A percentile compares a stretch with the other conserved stretches of the same genome.
Conservation (phyloP, 1,140 invertebrate species). For the Grapholita molesta region DNA sequence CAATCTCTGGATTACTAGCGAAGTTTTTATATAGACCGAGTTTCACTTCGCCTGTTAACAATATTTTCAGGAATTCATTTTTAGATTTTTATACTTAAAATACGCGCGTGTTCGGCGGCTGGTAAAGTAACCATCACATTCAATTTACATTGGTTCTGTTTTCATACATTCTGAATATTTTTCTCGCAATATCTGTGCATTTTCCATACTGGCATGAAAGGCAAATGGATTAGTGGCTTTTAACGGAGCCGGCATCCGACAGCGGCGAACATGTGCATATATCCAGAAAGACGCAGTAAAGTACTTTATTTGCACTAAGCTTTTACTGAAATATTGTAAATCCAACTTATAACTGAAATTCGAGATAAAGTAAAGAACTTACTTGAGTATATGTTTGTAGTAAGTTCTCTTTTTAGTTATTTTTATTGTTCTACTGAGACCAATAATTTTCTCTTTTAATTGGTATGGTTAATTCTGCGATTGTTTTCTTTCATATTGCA, state of each 20-base stretch:
- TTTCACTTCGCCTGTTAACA: neutral
- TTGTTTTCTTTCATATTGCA: too few relatives aligned
- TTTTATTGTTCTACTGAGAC: too few relatives aligned
- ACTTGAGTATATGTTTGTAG: neutral
- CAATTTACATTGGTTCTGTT: constrained; percentile 8
- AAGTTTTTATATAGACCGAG: neutral
- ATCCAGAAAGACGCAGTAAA: constrained; percentile 5
- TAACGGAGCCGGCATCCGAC: constrained; percentile 24
- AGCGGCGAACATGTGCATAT: neutral
- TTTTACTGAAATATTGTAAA: neutral
- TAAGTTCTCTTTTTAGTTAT: too few relatives aligned
- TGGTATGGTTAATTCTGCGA: too few relatives aligned
- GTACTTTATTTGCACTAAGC: neutral
- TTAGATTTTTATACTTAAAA: neutral
- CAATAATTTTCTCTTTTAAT: too few relatives aligned
- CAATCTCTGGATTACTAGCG: neutral
- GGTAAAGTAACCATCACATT: constrained; percentile 9
- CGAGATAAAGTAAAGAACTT: neutral
- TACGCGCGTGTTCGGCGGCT: neutral
- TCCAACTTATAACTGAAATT: neutral
- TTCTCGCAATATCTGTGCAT: constrained; percentile 30
- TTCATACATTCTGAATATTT: constrained; percentile 17
- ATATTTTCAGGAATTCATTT: neutral
- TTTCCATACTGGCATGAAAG: constrained; percentile 34
- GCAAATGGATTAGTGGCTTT: constrained; percentile 48